phyloP scores from a whole-genome alignment of 2,888 invertebrate species.

The Athalia cordata region DNA sequence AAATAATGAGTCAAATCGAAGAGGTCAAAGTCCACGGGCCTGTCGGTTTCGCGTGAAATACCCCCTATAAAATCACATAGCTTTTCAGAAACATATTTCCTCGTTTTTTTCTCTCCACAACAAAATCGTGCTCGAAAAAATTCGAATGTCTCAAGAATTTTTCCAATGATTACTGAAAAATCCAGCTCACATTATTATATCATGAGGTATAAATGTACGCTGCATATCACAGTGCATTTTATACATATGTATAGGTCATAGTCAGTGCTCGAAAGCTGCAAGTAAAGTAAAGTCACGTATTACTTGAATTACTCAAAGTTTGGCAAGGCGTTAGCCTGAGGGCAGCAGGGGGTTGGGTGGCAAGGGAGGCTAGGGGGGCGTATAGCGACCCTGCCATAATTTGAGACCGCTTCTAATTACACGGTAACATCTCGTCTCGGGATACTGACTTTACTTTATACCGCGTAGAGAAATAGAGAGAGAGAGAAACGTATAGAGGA shows the following conservation, averaged over 20 bases:
- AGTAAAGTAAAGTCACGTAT: slow-evolving; percentile 30
- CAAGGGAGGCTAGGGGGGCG: background rate
- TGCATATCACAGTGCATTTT: too few species aligned
- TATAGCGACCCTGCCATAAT: slow-evolving; percentile 34
- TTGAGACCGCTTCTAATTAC: slow-evolving; percentile 36
- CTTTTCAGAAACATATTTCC: too few species aligned
- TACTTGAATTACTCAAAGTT: slow-evolving; percentile 22
- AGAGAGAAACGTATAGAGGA: too few species aligned
- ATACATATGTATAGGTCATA: too few species aligned
- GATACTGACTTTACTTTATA: slow-evolving; percentile 5
- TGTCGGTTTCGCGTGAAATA: too few species aligned
- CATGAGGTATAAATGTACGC: too few species aligned
- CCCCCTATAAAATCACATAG: too few species aligned
- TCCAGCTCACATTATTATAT: too few species aligned
- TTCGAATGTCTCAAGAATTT: too few species aligned
- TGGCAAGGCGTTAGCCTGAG: slow-evolving; percentile 22
- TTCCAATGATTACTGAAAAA: too few species aligned
- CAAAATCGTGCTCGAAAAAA: background rate
- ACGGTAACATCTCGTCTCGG: slow-evolving; percentile 8
- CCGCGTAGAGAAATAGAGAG: background rate
- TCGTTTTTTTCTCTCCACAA: background rate
- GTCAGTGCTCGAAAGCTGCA: background rate
- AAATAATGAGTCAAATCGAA: too few species aligned
- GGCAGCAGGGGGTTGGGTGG: background rate
- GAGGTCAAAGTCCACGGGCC: too few species aligned